These are phyloP conservation scores for Pangasius sanitwongsei DNA, from an alignment of 2,797 vertebrate genomes.

Conservation along the genomic window DNA sequence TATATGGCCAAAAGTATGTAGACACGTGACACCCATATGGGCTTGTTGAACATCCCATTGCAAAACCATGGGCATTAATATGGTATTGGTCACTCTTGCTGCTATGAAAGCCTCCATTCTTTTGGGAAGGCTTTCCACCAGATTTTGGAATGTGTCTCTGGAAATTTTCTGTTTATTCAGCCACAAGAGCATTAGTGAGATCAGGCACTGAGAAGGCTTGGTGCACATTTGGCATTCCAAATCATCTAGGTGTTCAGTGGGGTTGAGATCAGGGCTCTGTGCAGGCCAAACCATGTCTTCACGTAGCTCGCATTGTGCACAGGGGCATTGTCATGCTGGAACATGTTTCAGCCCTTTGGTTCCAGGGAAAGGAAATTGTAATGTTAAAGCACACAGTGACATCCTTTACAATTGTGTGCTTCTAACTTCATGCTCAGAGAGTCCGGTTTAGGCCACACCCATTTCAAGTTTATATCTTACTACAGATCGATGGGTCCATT, in stretches of 20 bases:
- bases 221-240: background rate
- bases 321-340: too few species aligned
- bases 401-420: background rate
- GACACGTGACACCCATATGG: background rate
- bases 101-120: background rate
- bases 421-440: background rate
- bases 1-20: background rate
- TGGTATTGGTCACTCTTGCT: background rate
- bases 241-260: background rate
- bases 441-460: background rate
- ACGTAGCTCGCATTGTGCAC: background rate
- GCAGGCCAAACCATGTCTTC: background rate
- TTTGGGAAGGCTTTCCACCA: background rate
- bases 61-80: background rate
- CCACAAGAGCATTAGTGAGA: too few species aligned
- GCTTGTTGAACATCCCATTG: background rate
- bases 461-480: background rate
- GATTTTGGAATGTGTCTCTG: background rate
- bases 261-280: background rate
- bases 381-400: background rate
- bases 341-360: background rate
- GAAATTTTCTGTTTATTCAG: background rate
- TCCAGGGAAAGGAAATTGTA: background rate
- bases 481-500: background rate
- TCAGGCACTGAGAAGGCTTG: background rate